phyloP scores from a whole-genome alignment of 2,888 invertebrate species.

The Deroplatys truncata region DNA sequence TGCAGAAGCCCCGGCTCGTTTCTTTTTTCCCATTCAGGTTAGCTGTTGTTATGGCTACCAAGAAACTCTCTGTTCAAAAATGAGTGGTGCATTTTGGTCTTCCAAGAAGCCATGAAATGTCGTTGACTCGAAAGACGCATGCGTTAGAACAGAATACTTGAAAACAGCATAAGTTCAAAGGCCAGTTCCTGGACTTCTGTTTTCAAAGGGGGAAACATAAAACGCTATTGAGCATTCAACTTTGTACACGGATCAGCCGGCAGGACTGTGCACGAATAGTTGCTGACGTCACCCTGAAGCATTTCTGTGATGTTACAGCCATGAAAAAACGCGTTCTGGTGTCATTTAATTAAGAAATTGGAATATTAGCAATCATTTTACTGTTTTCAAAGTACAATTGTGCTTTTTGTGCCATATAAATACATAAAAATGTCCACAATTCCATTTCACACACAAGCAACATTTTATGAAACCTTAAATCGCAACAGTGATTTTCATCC shows the following conservation, averaged over 20 bases:
- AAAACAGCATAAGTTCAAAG: not conserved
- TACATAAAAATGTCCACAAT: too few relatives aligned
- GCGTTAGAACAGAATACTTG: not conserved
- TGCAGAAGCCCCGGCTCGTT: not conserved
- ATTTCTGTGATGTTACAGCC: too few relatives aligned
- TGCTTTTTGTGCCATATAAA: too few relatives aligned
- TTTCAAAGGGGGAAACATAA: not conserved
- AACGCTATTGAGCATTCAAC: not conserved
- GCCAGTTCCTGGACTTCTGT: not conserved
- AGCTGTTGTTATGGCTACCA: not conserved
- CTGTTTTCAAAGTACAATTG: too few relatives aligned
- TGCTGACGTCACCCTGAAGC: too few relatives aligned
- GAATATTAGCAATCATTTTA: too few relatives aligned
- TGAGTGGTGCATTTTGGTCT: not conserved
- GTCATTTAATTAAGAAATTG: too few relatives aligned
- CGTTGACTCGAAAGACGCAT: not conserved
- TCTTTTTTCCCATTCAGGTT: not conserved
- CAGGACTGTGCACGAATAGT: not conserved
- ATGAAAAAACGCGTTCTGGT: too few relatives aligned
- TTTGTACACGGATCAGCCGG: not conserved
- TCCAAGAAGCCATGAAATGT: not conserved
- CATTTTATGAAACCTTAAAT: too few relatives aligned
- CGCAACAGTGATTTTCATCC: too few relatives aligned
- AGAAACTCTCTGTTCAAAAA: not conserved
- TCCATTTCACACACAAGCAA: too few relatives aligned